These are phyloP conservation scores for Cynocephalus volans DNA, from an alignment of 2,113 vertebrate genomes.

Conservation along the genomic window DNA sequence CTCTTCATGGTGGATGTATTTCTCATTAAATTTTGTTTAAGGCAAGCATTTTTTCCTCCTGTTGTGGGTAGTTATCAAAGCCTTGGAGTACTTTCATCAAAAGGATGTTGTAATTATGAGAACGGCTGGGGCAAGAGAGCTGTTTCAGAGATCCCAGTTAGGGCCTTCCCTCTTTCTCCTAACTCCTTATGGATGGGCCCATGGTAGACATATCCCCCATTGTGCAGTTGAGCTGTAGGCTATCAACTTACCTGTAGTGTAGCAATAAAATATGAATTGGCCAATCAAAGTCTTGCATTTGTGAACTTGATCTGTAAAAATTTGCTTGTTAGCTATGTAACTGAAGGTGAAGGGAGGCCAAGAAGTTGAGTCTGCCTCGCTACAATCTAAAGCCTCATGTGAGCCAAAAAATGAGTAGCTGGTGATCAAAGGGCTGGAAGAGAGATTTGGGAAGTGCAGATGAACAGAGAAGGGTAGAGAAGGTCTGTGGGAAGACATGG, in stretches of 20 bases:
- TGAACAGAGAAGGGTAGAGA: neutral
- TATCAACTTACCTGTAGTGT: neutral
- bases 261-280: neutral
- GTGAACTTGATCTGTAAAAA: neutral
- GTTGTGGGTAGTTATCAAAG: neutral
- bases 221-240: neutral
- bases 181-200: neutral
- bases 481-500: neutral
- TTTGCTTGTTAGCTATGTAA: neutral
- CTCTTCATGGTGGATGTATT: neutral
- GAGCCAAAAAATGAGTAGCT: neutral
- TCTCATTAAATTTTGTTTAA: slow-evolving; percentile 29
- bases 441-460: neutral
- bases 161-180: neutral
- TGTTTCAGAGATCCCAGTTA: neutral
- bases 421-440: neutral
- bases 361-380: neutral
- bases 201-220: neutral
- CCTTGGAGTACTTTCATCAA: neutral
- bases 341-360: neutral
- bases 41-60: neutral
- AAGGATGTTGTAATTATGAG: neutral
- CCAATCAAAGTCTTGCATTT: neutral
- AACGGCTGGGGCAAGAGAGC: neutral
- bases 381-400: neutral